A percentile compares a stretch with the other conserved stretches of the same genome.
Conservation (phyloP, 2,888 invertebrate genomes). For the Rotaria magnacalcarata region DNA sequence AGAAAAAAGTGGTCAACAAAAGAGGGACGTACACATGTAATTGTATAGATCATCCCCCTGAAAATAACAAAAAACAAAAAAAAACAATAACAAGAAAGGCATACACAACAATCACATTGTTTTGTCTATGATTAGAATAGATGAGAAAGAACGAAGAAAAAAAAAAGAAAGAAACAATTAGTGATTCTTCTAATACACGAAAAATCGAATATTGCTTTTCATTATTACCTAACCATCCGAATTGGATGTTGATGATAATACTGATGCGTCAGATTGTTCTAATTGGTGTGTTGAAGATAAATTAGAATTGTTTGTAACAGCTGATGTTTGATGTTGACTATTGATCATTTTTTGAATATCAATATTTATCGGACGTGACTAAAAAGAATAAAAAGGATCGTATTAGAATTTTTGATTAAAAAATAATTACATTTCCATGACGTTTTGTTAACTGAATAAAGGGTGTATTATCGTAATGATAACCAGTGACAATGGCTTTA, state of each 20-base stretch:
- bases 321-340: not conserved
- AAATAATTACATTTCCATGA: not conserved
- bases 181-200: not conserved
- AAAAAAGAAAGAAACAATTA: not conserved
- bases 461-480: conserved; percentile 1
- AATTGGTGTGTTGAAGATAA: not conserved
- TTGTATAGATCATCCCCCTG: not conserved
- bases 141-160: not conserved
- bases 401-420: too few species aligned
- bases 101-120: not conserved
- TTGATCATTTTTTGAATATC: conserved; percentile 30
- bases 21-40: not conserved
- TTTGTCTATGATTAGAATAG: conserved; percentile 14
- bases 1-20: not conserved
- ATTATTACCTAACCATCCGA: not conserved
- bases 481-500: conserved; percentile 5
- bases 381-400: not conserved
- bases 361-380: not conserved
- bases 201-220: too few species aligned
- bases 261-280: not conserved
- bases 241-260: not conserved
- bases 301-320: not conserved
- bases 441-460: conserved; percentile 32
- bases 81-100: not conserved
- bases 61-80: not conserved